These are phyloP conservation scores for Meliscaeva auricollis DNA, from an alignment of 2,888 invertebrate species.

Conservation along the genomic window DNA sequence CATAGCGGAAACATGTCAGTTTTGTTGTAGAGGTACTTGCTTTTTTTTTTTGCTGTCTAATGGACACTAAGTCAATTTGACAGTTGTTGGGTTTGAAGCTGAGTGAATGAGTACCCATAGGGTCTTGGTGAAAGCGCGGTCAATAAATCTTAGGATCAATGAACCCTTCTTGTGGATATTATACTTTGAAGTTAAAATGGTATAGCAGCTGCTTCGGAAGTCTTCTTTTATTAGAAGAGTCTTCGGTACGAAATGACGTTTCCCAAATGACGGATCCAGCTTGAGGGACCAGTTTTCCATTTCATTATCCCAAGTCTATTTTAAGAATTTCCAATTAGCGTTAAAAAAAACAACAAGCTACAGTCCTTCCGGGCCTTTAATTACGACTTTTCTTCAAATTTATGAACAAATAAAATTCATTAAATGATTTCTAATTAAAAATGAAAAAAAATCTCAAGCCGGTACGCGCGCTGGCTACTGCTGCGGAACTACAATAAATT, in stretches of 20 bases:
- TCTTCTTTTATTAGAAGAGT: too few relatives aligned
- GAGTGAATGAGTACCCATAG: too few relatives aligned
- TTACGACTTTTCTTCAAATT: neutral
- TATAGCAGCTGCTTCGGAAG: too few relatives aligned
- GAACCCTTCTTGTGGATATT: slow-evolving; percentile 7
- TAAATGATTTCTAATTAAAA: slow-evolving; percentile 51
- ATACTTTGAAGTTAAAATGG: too few relatives aligned
- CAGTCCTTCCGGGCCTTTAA: too few relatives aligned
- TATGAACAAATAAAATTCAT: slow-evolving; percentile 40
- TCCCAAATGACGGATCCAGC: too few relatives aligned
- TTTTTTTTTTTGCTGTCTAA: neutral
- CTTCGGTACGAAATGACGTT: too few relatives aligned
- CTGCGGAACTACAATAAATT: slow-evolving; percentile 31
- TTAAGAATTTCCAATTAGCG: too few relatives aligned
- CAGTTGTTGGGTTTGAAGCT: slow-evolving; percentile 16
- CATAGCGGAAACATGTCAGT: slow-evolving; percentile 44
- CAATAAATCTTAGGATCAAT: slow-evolving; percentile 28
- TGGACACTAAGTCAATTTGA: slow-evolving; percentile 35
- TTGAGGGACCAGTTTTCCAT: too few relatives aligned
- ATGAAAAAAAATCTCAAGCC: neutral
- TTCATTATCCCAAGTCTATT: too few relatives aligned
- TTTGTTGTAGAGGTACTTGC: neutral
- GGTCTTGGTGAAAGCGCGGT: slow-evolving; percentile 10
- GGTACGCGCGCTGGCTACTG: too few relatives aligned
- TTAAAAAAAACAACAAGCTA: too few relatives aligned